These are phyloP conservation scores for Mythimna impura DNA, from an alignment of 2,888 invertebrate species.

Conservation along the genomic window DNA sequence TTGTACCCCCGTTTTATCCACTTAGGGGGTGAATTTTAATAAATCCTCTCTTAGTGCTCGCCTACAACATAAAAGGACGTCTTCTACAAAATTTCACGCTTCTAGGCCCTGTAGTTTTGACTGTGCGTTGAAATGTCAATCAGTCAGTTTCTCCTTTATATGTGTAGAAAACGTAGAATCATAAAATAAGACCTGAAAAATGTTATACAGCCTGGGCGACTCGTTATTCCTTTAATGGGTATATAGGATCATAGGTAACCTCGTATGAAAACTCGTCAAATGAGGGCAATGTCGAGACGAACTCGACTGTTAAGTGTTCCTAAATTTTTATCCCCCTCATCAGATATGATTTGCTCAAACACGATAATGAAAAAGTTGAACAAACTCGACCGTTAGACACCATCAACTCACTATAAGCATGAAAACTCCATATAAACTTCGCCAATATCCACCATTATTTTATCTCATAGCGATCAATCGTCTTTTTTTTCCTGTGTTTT, in stretches of 20 bases:
- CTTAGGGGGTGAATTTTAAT: too few species aligned
- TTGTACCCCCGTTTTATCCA: too few species aligned
- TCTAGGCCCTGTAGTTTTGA: too few species aligned
- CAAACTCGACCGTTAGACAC: slow-evolving; percentile 48
- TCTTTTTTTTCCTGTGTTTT: slow-evolving; percentile 87
- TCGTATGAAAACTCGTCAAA: slow-evolving; percentile 15
- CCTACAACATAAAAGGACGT: too few species aligned
- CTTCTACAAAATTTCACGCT: too few species aligned
- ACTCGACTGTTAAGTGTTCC: slow-evolving; percentile 40
- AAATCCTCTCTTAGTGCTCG: too few species aligned
- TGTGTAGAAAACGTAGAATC: too few species aligned
- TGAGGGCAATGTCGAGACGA: too few species aligned
- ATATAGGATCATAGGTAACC: neutral
- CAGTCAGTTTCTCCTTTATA: too few species aligned
- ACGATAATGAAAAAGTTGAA: slow-evolving; percentile 58
- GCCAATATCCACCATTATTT: slow-evolving; percentile 79
- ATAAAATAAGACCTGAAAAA: slow-evolving; percentile 7
- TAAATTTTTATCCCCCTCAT: slow-evolving; percentile 53
- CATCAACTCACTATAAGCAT: slow-evolving; percentile 57
- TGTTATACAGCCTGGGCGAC: neutral
- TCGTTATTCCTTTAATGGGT: neutral
- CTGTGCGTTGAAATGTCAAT: too few species aligned
- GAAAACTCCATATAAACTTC: slow-evolving; percentile 74
- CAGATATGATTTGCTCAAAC: slow-evolving; percentile 57
- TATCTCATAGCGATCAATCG: slow-evolving; percentile 82